A percentile compares a stretch with the other conserved stretches of the same genome.
Conservation (phyloP, 2,888 invertebrate genomes). For the Philaethria dido region DNA sequence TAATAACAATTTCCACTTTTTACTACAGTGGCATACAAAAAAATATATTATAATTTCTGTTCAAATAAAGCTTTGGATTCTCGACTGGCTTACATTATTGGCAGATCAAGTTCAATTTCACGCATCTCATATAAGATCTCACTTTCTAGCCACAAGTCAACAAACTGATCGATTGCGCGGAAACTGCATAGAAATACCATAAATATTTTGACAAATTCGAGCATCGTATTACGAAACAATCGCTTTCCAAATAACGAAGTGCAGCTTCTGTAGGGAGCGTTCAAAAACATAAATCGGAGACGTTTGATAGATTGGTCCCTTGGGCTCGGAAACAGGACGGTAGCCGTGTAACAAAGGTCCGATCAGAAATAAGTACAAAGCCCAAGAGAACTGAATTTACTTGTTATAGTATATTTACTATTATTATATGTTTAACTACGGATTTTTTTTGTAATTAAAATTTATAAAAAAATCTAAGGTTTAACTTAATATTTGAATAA, state of each 20-base stretch:
- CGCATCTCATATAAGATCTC: slow-evolving; percentile 64
- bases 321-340: slow-evolving; percentile 62
- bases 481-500: neutral
- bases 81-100: slow-evolving; percentile 50
- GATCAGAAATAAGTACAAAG: slow-evolving; percentile 37
- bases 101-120: slow-evolving; percentile 76
- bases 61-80: neutral
- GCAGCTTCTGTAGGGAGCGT: slow-evolving; percentile 59
- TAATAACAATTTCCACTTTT: too few species aligned
- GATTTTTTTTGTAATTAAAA: neutral
- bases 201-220: slow-evolving; percentile 79
- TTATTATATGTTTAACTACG: neutral
- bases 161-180: slow-evolving; percentile 73
- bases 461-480: neutral
- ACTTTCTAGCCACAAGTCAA: slow-evolving; percentile 55
- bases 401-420: slow-evolving; percentile 9
- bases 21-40: neutral
- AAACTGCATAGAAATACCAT: slow-evolving; percentile 72
- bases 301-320: slow-evolving; percentile 79
- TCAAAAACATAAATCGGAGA: slow-evolving; percentile 68
- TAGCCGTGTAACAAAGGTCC: slow-evolving; percentile 54
- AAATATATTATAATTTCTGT: neutral
- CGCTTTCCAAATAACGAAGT: slow-evolving; percentile 62
- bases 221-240: slow-evolving; percentile 79
- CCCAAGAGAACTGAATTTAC: slow-evolving; percentile 16